Conservation (phyloP, 2,113 vertebrate genomes). For the Pao palembangensis region DNA sequence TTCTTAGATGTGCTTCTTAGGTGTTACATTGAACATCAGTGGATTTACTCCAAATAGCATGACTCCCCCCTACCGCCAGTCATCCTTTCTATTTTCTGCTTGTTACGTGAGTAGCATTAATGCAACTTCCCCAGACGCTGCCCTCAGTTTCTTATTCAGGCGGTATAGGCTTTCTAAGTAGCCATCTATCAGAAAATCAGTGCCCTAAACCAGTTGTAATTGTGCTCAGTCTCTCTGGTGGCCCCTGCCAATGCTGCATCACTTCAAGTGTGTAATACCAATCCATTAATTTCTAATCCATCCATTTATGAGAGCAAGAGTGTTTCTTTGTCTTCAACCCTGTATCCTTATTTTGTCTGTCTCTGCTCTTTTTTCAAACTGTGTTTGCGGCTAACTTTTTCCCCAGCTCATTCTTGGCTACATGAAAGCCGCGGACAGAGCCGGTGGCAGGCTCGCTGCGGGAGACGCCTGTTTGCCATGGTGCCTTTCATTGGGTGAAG, state of each 20-base stretch:
- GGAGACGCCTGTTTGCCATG: conserved; percentile 62
- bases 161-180: conserved; percentile 58
- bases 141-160: conserved; percentile 61
- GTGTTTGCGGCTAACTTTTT: conserved; percentile 30
- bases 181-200: conserved; percentile 68
- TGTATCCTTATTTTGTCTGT: conserved; percentile 12
- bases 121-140: conserved; percentile 49
- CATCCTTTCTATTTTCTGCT: conserved; percentile 55
- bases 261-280: conserved; percentile 57
- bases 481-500: conserved; percentile 37
- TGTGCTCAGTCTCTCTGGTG: conserved; percentile 57
- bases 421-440: conserved; percentile 37
- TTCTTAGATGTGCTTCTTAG: conserved; percentile 35
- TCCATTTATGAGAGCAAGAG: conserved; percentile 30
- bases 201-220: conserved; percentile 65
- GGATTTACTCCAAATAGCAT: conserved; percentile 67
- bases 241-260: conserved; percentile 48
- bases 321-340: conserved; percentile 29
- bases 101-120: conserved; percentile 67
- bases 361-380: conserved; percentile 23
- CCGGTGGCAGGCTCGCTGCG: conserved; percentile 21
- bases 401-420: conserved; percentile 12
- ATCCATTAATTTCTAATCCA: conserved; percentile 54
- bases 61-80: conserved; percentile 31
- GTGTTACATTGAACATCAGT: conserved; percentile 46